A percentile compares a stretch with the other conserved stretches of the same genome.
Evolutionary conservation across 2,888 invertebrate species (phyloP).

Genomic region (Steromphala cineraria): DNA sequence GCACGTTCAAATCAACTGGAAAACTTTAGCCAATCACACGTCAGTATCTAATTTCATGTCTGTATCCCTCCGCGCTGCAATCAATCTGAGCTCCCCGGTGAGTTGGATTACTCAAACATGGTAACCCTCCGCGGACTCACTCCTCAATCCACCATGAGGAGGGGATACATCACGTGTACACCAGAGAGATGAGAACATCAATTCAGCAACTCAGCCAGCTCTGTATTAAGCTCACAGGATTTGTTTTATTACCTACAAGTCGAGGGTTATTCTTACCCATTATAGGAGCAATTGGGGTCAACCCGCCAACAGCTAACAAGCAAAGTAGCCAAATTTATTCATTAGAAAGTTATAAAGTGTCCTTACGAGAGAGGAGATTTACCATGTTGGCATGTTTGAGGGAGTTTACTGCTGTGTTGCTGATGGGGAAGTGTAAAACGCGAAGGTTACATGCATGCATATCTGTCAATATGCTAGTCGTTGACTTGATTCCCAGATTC

Average conservation of each 20-base stretch:
- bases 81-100: background rate
- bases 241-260: background rate
- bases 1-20: background rate
- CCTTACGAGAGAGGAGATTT: background rate
- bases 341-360: background rate
- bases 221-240: background rate
- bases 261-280: background rate
- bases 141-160: too few relatives aligned
- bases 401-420: too few relatives aligned
- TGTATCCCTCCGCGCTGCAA: background rate
- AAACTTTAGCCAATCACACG: background rate
- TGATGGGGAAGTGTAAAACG: too few relatives aligned
- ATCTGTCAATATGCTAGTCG: too few relatives aligned
- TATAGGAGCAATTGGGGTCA: background rate
- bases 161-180: too few relatives aligned
- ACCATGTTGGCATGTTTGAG: too few relatives aligned
- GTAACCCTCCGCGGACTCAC: background rate
- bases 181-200: too few relatives aligned
- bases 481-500: too few relatives aligned
- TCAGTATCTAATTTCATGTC: background rate
- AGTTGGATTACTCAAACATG: background rate
- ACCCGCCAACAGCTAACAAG: background rate
- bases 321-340: background rate
- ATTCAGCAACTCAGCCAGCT: too few relatives aligned
- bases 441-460: too few relatives aligned